These are phyloP conservation scores for Poeciliopsis turrubarensis DNA, from an alignment of 2,113 vertebrate species.

Conservation along the genomic window DNA sequence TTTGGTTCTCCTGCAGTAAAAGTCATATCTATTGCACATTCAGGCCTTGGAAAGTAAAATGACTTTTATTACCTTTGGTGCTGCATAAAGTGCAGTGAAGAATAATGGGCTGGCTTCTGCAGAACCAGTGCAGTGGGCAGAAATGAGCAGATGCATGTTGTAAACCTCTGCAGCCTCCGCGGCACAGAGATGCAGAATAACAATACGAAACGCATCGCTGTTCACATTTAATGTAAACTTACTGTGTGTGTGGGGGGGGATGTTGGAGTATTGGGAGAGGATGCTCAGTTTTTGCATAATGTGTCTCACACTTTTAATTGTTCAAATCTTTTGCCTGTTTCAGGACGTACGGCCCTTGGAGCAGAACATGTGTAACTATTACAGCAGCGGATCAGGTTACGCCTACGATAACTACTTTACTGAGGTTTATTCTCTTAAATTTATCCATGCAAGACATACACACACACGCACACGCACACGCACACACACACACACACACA, in stretches of 20 bases:
- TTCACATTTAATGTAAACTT: background rate
- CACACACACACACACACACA: too few species aligned
- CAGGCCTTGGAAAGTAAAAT: slow-evolving; percentile 39
- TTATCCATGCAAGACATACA: background rate
- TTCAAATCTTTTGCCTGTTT: background rate
- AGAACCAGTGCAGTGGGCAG: slow-evolving; percentile 1
- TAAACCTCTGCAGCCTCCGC: slow-evolving; percentile 19
- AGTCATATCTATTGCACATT: slow-evolving; percentile 56
- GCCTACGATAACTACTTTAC: slow-evolving; percentile 86
- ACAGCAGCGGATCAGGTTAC: slow-evolving; percentile 83
- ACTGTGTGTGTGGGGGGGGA: background rate
- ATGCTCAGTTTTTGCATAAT: background rate
- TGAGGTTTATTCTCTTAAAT: slow-evolving; percentile 79
- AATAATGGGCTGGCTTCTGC: slow-evolving; percentile 27
- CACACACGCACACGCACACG: too few species aligned
- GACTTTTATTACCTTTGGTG: slow-evolving; percentile 39
- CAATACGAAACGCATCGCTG: background rate
- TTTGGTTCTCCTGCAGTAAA: slow-evolving; percentile 40
- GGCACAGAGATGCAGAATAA: background rate
- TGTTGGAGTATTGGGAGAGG: too few species aligned
- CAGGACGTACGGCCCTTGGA: slow-evolving; percentile 88
- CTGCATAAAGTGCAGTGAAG: slow-evolving; percentile 25
- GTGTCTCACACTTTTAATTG: background rate
- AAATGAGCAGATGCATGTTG: background rate
- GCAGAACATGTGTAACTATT: slow-evolving; percentile 87